Conservation (phyloP, 1,140 invertebrate species). For the Trichonephila clavata region DNA sequence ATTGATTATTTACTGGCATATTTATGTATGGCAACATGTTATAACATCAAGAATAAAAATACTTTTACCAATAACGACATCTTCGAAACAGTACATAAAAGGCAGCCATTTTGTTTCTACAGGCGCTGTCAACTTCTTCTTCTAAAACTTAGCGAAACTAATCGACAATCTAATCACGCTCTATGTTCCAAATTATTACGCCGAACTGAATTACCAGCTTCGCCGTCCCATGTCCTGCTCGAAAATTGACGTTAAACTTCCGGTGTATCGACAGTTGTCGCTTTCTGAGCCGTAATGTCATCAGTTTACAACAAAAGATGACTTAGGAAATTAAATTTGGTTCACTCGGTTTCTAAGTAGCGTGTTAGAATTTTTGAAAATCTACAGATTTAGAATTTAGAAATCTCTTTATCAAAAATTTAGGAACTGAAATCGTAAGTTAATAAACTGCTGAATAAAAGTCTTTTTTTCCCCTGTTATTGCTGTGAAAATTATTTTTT, state of each 20-base stretch:
- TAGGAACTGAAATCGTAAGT: no score
- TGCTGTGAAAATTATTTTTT: no score
- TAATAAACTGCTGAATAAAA: no score
- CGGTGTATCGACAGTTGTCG: background rate
- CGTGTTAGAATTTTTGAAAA: background rate
- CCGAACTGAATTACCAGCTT: slow-evolving; percentile 1
- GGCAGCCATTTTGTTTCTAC: background rate
- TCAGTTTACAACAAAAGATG: background rate
- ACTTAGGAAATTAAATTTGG: background rate
- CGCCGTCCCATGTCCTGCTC: background rate
- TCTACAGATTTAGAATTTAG: background rate
- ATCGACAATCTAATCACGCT: slow-evolving; percentile 24
- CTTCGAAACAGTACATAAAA: background rate
- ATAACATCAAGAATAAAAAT: no score
- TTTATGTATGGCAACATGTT: no score
- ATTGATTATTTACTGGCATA: no score
- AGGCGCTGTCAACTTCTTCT: background rate
- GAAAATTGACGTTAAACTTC: background rate
- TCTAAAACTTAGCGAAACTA: background rate
- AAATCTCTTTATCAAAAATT: no score
- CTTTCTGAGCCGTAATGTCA: background rate
- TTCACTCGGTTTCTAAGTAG: background rate
- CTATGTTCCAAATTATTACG: background rate
- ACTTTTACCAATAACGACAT: background rate
- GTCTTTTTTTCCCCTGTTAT: no score